Base-by-base conservation (phyloP, 2,888 invertebrate species). In the Orthonychiurus folsomi region DNA sequence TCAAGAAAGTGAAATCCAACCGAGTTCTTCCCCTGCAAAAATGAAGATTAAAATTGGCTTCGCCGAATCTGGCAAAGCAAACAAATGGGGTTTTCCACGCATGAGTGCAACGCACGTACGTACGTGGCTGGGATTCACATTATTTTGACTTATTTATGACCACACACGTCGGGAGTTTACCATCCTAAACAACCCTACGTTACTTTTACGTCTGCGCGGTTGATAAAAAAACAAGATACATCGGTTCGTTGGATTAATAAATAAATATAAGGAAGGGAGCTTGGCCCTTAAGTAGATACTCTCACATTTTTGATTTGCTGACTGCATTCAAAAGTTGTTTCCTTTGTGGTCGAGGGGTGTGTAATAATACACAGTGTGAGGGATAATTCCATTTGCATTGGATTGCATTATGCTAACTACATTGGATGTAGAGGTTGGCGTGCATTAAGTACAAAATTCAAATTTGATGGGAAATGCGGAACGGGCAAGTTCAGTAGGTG, bases 241-340 rank as follows among this genome's bases (percentile, higher is more conserved):
- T 15, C 15, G 37, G 9, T 9, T 37, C 15, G 37, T 15, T 37
- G 37, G 37, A 37, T 37, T 37, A 37, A 37, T 37, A 37, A 37
- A 37, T 37, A 37, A 37, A 37, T 37, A 37, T n/a, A n/a, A n/a
- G n/a, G n/a, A n/a, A n/a, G n/a, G n/a, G n/a, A 37, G 37, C 37
- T 37, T 37, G 5, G 15, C 37, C 37, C 37, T 9, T 9, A 15
- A 37, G 15, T 37, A 37, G 15, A 15, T 9, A 37, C 5, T 37
- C 5, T 15, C 15, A 37, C 15, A 37, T n/a, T n/a, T n/a, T n/a
- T n/a, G n/a, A n/a, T n/a, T n/a, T n/a, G n/a, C n/a, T n/a, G n/a
- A n/a, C n/a, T n/a, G n/a, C n/a, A n/a, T n/a, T n/a, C n/a, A 37
- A 37, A 37, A 37, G 37, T 37, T 37, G 37, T 37, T 37, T 37